Base-by-base conservation (phyloP, 2,113 vertebrate species). In the Bos indicus region DNA sequence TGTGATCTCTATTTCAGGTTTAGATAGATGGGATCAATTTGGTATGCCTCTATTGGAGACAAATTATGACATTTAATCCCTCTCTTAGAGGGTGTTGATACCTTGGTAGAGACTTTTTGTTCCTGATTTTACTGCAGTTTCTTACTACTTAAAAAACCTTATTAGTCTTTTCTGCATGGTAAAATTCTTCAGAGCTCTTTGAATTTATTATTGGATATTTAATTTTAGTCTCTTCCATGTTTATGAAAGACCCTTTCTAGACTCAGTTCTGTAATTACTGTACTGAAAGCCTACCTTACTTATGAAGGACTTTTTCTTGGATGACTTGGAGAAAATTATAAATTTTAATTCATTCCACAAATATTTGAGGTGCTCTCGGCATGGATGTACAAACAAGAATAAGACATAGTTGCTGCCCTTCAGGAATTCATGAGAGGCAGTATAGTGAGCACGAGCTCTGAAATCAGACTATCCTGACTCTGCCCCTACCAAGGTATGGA, bases 301-400 rank as follows among this genome's bases (percentile, higher is more conserved):
- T 98, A 96, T 52, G 82, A 96, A 93, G 86, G 88, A 87, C 86
- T 95, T 91, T 98, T 97, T 98, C 83, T 97, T 97, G 96, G 95
- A 97, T 96, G 77, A 96, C 85, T 94, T 86, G n/a, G 93, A 97
- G 82, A 97, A 98, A 97, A 97, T 97, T 97, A 97, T 97, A 97
- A 97, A 94, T 97, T 98, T 97, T 97, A 97, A 97, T 98, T 98
- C 96, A 97, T 98, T 97, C 97, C 94, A 94, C 96, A 98, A 97
- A 98, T 98, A 94, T 97, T 97, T 98, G 97, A 97, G 96, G 97
- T 97, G 54, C 82, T 88, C 85, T 96, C 71, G 93, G 91, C 60
- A 91, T 93, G 56, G 64, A n/a, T 94, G 12, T 91, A 88, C 56
- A 97, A 97, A 96, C 64, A 97, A 94, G 92, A 97, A 74, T 94